Base-by-base conservation (phyloP, 2,113 vertebrate genomes). In the Charadrius vociferus region DNA sequence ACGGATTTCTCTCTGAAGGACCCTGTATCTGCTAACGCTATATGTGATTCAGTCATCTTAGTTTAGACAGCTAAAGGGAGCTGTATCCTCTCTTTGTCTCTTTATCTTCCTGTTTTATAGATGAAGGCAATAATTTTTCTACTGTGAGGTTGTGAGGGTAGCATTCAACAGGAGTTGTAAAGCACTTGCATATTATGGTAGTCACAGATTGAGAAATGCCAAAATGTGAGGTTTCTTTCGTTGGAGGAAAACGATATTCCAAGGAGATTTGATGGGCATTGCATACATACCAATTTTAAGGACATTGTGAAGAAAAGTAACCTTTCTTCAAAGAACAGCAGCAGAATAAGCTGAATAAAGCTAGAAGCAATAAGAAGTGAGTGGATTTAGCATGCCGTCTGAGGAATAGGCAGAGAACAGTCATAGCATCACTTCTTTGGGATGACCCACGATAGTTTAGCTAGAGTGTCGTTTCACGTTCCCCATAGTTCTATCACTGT, bases 41-140 rank as follows among this genome's bases (percentile, higher is more conserved):
- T 49, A 2, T 65, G 5, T 1, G 0, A 36, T 83, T 88, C 41
- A 53, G 0, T 75, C 30, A 9, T 58, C 52, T 62, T 73, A 52
- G 47, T 27, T 72, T 68, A 72, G 77, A 58, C 58, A 83, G 36
- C 34, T 47, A 16, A 47, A 52, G 30, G 32, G 63, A 75, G 41
- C 47, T 77, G 13, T 17, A 6, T 58, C 29, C 47, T 86, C 53
- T 63, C 47, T 49, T 27, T 61, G 43, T 37, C 45, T 70, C 55
- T 67, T 59, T 50, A 7, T 56, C 36, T 83, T 81, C 37, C 29
- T 67, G 8, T 67, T 81, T 58, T 67, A 5, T 59, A 58, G 87
- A 59, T 15, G 21, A 72, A 81, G 39, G 32, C 36, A 82, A 6
- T 55, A 15, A 34, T 39, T 89, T 58, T 52, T 63, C 58, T 72